Percentiles rank a stretch among this genome's conserved stretches.
Conservation (phyloP, 2,113 vertebrate species). For the Colistium nudipinnis region DNA sequence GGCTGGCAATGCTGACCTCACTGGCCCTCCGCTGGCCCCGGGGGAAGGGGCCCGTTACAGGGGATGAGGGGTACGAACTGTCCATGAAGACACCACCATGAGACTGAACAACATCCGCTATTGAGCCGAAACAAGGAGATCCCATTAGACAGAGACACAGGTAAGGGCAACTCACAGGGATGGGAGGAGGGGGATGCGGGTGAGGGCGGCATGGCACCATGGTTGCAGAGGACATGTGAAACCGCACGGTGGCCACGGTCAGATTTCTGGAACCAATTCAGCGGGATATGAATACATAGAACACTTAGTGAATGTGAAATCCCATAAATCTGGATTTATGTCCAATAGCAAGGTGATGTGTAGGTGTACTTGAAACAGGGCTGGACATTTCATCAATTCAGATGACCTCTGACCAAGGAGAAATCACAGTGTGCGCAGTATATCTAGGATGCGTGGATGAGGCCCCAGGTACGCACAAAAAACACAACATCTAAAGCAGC, state of each 20-base stretch:
- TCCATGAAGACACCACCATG: constrained; percentile 94
- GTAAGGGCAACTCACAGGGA: constrained; percentile 61
- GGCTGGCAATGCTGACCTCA: constrained; percentile 98
- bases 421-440: constrained; percentile 12
- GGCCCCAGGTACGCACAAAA: constrained; percentile 29
- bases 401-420: constrained; percentile 52
- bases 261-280: constrained; percentile 38
- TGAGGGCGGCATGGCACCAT: no score
- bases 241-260: constrained; percentile 48
- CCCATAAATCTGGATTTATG: constrained; percentile 16
- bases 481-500: constrained; percentile 46
- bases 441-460: constrained; percentile 1
- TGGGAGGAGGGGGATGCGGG: constrained; percentile 16
- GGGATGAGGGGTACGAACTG: constrained; percentile 90
- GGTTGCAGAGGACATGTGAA: constrained; percentile 45
- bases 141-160: constrained; percentile 84
- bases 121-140: constrained; percentile 88
- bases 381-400: constrained; percentile 38
- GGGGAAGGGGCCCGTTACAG: constrained; percentile 85
- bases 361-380: neutral
- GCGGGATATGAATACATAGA: constrained; percentile 45
- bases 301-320: constrained; percentile 49
- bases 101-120: constrained; percentile 97
- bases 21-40: constrained; percentile 93
- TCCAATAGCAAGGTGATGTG: neutral